Base-by-base conservation (phyloP, 2,888 invertebrate species). In the Drosophila tanythrix region DNA sequence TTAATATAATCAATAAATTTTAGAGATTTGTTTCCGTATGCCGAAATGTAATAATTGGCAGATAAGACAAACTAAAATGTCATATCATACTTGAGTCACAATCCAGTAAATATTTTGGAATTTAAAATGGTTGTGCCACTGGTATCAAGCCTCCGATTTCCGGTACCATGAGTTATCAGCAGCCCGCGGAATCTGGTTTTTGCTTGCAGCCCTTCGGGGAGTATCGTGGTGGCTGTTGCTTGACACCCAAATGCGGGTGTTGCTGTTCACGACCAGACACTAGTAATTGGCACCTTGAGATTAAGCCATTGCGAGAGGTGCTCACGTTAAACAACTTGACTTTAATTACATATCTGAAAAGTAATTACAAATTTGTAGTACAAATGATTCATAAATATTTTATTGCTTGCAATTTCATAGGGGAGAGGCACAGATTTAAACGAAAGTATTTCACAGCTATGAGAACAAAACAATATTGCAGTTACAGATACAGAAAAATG, bases 371-470 rank as follows among this genome's bases (percentile, higher is more conserved):
- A 15, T 0, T 27, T 55, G 4, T 25, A 0, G 29, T 43, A 18
- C 52, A 27, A 25, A 46, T 52, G 36, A 52, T 50, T 11, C 25
- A 60, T 57, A 75, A 55, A 65, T 75, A 65, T 43, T 58, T 62
- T 53, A 65, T 76, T 56, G 50, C 52, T 74, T 53, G 50, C 31
- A 70, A 62, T 64, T 48, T 40, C 21, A 51, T 27, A 46, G 57
- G 65, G 27, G 31, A 40, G 15, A 72, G 63, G 58, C 73, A 81
- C 66, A 78, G 64, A 64, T 81, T 76, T 71, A 76, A 78, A 71
- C 61, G 46, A 48, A 36, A 77, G 64, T 68, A 31, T 53, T 62
- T 58, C 46, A 71, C 43, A 76, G 69, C 76, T 59, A 76, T 59
- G 52, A 71, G 55, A 60, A 33, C 18, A 58, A 53, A 43, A 60